A percentile compares a stretch with the other conserved stretches of the same genome.
These are phyloP conservation scores for Oscheius sp. DNA, from an alignment of 2,888 invertebrate genomes.

Conservation along the genomic window DNA sequence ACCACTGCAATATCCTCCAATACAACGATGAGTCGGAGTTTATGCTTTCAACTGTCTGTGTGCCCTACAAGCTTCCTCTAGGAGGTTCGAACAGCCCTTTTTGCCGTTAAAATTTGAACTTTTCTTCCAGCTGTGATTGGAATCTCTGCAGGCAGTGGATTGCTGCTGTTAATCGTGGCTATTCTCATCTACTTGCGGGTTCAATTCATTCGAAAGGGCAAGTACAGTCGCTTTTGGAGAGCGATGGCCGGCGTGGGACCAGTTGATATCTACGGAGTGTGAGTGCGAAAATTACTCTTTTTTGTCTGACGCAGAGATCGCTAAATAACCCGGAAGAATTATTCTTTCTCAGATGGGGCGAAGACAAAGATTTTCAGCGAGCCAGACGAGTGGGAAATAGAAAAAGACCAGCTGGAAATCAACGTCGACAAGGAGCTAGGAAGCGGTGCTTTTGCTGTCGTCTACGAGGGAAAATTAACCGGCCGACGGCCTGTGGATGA, in stretches of 20 bases:
- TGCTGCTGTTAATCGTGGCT: neutral
- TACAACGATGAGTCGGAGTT: neutral
- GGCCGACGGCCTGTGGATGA: conserved; percentile 26
- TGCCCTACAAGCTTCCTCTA: neutral
- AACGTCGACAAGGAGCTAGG: conserved; percentile 52
- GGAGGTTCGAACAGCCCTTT: neutral
- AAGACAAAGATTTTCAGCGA: neutral
- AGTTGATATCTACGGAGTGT: neutral
- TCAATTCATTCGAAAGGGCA: neutral
- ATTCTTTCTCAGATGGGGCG: neutral
- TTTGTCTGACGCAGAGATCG: too few relatives aligned
- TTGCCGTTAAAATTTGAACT: neutral
- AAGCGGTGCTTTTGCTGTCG: conserved; percentile 60
- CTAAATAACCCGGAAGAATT: too few relatives aligned
- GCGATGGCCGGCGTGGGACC: neutral
- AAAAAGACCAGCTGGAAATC: conserved; percentile 44
- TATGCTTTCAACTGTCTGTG: neutral
- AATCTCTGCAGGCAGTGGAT: neutral
- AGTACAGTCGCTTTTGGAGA: neutral
- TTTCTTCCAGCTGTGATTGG: neutral
- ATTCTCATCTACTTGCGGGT: neutral
- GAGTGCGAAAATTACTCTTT: too few relatives aligned
- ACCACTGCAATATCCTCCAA: neutral
- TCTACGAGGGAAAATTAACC: conserved; percentile 53
- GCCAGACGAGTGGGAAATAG: conserved; percentile 46